phyloP scores from a whole-genome alignment of 2,888 invertebrate species.

The Caenorhabditis doughertyi region DNA sequence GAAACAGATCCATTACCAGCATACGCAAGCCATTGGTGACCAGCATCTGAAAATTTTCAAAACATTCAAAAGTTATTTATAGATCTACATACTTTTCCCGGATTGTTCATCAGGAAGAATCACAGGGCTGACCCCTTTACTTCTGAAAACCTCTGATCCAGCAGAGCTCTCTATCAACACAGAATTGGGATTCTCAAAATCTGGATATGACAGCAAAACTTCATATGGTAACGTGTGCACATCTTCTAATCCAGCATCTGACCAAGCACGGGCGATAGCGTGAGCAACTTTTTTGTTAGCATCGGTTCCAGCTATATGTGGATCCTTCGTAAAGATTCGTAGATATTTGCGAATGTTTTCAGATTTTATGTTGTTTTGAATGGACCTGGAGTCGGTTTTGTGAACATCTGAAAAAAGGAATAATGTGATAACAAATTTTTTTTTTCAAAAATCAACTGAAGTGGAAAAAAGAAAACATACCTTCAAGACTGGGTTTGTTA shows the following conservation, averaged over 20 bases:
- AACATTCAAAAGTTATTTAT: not conserved
- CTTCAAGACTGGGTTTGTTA: constrained; percentile 65
- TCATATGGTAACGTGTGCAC: constrained; percentile 78
- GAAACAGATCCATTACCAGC: constrained; percentile 75
- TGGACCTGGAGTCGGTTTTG: constrained; percentile 27
- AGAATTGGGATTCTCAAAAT: constrained; percentile 78
- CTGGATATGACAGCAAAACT: constrained; percentile 81
- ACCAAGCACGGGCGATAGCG: constrained; percentile 77
- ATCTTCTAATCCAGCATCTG: constrained; percentile 77
- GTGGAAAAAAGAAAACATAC: too few species aligned
- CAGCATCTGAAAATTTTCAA: constrained; percentile 70
- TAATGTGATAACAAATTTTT: not conserved
- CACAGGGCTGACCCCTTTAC: constrained; percentile 76
- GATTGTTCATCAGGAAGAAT: constrained; percentile 80
- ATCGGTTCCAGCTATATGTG: constrained; percentile 79
- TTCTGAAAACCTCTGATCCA: constrained; percentile 68
- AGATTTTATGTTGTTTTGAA: constrained; percentile 67
- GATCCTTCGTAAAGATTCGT: constrained; percentile 73
- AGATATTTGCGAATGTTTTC: constrained; percentile 74
- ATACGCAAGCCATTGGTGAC: constrained; percentile 82
- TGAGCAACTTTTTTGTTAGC: constrained; percentile 78
- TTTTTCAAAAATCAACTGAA: not conserved
- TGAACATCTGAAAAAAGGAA: constrained; percentile 70
- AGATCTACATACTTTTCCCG: constrained; percentile 69
- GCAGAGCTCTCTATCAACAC: constrained; percentile 43